These are phyloP conservation scores for Platynereis dumerilii DNA, from an alignment of 2,888 invertebrate genomes.

Conservation along the genomic window DNA sequence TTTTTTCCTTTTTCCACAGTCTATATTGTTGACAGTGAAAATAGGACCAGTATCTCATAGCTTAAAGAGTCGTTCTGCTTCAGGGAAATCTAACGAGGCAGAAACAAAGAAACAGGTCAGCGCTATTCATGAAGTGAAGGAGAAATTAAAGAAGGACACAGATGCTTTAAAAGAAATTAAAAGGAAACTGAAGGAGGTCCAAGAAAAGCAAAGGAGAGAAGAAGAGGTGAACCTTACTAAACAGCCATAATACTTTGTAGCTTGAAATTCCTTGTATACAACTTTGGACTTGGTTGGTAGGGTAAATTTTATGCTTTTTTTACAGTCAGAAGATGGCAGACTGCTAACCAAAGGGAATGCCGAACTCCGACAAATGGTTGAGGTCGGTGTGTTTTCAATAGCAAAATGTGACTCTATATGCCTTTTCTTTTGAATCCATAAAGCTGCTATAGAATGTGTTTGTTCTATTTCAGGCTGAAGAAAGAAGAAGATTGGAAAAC, in stretches of 20 bases:
- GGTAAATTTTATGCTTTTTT: too few species aligned
- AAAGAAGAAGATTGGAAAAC: slow-evolving; percentile 46
- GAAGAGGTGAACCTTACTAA: slow-evolving; percentile 49
- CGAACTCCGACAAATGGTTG: slow-evolving; percentile 54
- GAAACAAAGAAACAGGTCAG: slow-evolving; percentile 54
- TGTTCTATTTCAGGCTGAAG: slow-evolving; percentile 43
- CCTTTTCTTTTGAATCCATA: too few species aligned
- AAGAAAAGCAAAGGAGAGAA: slow-evolving; percentile 50
- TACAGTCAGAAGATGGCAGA: slow-evolving; percentile 48
- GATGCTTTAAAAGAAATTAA: slow-evolving; percentile 52
- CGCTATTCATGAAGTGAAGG: slow-evolving; percentile 56
- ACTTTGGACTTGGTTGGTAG: too few species aligned
- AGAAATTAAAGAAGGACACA: slow-evolving; percentile 51
- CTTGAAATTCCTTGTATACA: too few species aligned
- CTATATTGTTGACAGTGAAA: too few species aligned
- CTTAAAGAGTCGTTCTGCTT: too few species aligned
- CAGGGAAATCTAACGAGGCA: slow-evolving; percentile 43
- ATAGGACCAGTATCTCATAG: too few species aligned
- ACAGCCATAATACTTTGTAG: too few species aligned
- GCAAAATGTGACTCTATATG: too few species aligned
- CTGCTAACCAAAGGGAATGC: slow-evolving; percentile 52
- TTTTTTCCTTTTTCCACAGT: not conserved
- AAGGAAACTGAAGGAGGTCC: slow-evolving; percentile 46
- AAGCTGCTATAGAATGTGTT: too few species aligned
- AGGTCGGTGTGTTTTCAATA: slow-evolving; percentile 45